Percentiles rank a stretch among this genome's conserved stretches.
phyloP scores from a whole-genome alignment of 2,113 vertebrate species.

The Macaca mulatta region DNA sequence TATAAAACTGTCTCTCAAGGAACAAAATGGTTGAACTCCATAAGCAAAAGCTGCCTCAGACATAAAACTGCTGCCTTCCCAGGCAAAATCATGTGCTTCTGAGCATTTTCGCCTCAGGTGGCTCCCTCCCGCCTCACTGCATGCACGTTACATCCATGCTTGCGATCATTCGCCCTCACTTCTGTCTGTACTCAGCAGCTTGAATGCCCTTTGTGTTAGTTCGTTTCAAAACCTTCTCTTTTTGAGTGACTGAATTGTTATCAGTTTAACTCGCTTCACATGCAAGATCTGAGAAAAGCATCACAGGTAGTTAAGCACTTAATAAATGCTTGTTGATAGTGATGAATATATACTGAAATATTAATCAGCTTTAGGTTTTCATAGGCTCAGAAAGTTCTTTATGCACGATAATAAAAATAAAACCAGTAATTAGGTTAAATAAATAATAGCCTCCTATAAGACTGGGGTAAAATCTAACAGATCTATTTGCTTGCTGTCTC shows the following conservation, averaged over 20 bases:
- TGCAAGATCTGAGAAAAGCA: background rate
- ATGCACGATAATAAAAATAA: background rate
- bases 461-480: background rate
- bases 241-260: background rate
- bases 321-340: background rate
- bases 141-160: background rate
- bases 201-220: background rate
- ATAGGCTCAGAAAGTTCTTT: background rate
- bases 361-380: background rate
- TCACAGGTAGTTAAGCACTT: background rate
- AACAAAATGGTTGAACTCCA: background rate
- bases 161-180: background rate
- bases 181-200: background rate
- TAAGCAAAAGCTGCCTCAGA: background rate
- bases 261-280: background rate
- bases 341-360: slow-evolving; percentile 20
- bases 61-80: background rate
- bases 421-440: background rate
- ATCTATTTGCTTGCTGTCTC: background rate
- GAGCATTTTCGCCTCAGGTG: slow-evolving; percentile 2
- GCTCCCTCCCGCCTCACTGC: slow-evolving; percentile 31
- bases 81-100: background rate
- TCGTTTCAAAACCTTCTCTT: background rate
- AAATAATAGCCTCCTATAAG: background rate
- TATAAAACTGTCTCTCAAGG: background rate